Evolutionary conservation across 2,888 invertebrate genomes (phyloP).

Genomic region (Nomada hirtipes): DNA sequence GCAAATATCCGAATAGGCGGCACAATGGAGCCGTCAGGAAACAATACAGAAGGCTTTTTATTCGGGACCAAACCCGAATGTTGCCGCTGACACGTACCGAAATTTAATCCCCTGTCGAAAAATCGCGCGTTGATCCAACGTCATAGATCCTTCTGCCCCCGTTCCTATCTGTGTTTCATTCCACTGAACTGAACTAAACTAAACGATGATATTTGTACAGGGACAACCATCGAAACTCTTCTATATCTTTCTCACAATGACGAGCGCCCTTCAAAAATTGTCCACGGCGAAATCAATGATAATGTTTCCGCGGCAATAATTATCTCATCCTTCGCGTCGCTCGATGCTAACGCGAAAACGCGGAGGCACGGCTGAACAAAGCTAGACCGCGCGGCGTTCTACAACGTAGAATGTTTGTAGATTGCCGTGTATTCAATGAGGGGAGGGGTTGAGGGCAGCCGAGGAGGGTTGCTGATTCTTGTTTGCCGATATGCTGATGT

Average conservation of each 20-base stretch:
- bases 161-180: not conserved
- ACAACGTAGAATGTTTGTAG: slow-evolving; percentile 66
- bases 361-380: slow-evolving; percentile 6
- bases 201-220: not conserved
- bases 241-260: not conserved
- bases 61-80: slow-evolving; percentile 36
- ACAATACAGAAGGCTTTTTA: slow-evolving; percentile 62
- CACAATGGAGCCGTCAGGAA: slow-evolving; percentile 62
- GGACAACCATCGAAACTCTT: too few relatives aligned
- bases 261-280: too few relatives aligned
- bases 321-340: not conserved
- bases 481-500: slow-evolving; percentile 84
- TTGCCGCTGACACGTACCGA: slow-evolving; percentile 56
- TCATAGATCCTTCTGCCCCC: slow-evolving; percentile 9
- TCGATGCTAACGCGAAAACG: not conserved
- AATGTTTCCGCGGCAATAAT: not conserved
- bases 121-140: not conserved
- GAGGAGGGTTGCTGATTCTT: slow-evolving; percentile 79
- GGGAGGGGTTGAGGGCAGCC: slow-evolving; percentile 54
- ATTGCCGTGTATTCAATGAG: slow-evolving; percentile 63
- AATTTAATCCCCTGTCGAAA: slow-evolving; percentile 58
- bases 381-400: slow-evolving; percentile 16
- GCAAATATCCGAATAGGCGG: slow-evolving; percentile 47
- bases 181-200: not conserved
- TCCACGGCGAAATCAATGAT: too few relatives aligned